These are phyloP conservation scores for Paradoxurus hermaphroditus DNA, from an alignment of 2,113 vertebrate species.

Conservation along the genomic window DNA sequence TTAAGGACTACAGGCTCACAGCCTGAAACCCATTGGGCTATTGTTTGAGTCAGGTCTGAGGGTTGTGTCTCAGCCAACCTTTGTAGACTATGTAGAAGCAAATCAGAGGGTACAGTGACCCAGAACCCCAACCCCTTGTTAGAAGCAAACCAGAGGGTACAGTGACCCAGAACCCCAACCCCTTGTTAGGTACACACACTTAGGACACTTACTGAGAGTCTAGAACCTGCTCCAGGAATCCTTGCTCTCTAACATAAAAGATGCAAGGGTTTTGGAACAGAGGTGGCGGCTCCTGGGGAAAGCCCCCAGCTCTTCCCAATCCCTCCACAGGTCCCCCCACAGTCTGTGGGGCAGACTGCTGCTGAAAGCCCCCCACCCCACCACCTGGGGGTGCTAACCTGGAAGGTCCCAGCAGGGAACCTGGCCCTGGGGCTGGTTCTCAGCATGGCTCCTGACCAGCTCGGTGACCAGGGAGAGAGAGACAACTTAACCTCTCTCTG, in stretches of 20 bases:
- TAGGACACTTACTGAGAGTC: neutral
- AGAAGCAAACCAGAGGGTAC: neutral
- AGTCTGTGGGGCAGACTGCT: neutral
- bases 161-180: neutral
- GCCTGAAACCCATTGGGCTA: neutral
- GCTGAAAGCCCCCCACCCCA: no score
- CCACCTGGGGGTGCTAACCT: neutral
- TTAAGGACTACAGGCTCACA: neutral
- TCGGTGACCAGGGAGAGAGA: neutral
- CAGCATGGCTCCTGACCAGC: neutral
- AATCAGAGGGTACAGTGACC: neutral
- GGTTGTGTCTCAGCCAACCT: neutral
- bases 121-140: no score
- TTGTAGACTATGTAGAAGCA: neutral
- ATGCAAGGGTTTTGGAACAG: neutral
- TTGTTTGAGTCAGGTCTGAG: neutral
- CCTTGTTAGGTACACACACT: no score
- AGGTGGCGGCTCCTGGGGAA: neutral
- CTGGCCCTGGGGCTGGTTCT: neutral
- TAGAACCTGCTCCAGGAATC: neutral
- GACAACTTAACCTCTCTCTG: neutral
- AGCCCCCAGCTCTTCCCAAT: neutral
- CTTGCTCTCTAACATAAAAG: neutral
- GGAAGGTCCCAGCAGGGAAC: neutral
- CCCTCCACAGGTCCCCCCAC: no score